Percentiles rank a stretch among this genome's conserved stretches.
These are phyloP conservation scores for Monomorium pharaonis DNA, from an alignment of 1,140 invertebrate species.

Conservation along the genomic window DNA sequence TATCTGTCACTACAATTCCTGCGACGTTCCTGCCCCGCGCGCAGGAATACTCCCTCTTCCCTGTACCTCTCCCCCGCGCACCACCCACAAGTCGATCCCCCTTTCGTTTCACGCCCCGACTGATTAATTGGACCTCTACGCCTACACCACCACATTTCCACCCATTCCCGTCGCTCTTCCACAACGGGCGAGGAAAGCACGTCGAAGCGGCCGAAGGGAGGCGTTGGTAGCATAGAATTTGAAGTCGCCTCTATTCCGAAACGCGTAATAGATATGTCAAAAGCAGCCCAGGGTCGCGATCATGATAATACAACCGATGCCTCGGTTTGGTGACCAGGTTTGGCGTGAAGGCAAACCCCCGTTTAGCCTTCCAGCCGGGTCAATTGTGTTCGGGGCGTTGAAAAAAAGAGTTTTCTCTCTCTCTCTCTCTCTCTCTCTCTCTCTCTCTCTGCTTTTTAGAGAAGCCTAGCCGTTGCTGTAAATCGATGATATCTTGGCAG, in stretches of 20 bases:
- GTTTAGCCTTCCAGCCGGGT: conserved; percentile 28
- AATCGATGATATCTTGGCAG: conserved; percentile 24
- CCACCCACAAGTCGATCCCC: conserved; percentile 48
- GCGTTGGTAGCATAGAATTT: conserved; percentile 76
- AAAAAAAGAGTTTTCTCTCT: conserved; percentile 6
- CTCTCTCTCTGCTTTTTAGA: not conserved
- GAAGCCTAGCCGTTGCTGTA: not conserved
- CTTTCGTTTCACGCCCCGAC: conserved; percentile 82
- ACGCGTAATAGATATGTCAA: conserved; percentile 85
- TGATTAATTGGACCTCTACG: conserved; percentile 84
- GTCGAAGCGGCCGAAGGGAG: not conserved
- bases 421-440: not conserved
- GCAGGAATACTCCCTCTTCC: not conserved
- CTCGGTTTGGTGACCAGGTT: conserved; percentile 43
- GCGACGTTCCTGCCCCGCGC: conserved; percentile 58
- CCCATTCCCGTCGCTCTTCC: conserved; percentile 49
- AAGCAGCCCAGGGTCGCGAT: conserved; percentile 80
- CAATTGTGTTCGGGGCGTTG: conserved; percentile 8
- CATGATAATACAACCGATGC: conserved; percentile 82
- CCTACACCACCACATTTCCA: conserved; percentile 57
- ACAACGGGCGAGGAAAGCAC: conserved; percentile 52
- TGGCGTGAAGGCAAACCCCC: not conserved
- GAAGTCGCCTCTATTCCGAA: conserved; percentile 82
- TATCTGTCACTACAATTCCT: conserved; percentile 82
- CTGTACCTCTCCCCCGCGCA: not conserved